Percentiles rank a stretch among this genome's conserved stretches.
These are phyloP conservation scores for Gastrophysa polygoni DNA, from an alignment of 2,888 invertebrate genomes.

Conservation along the genomic window DNA sequence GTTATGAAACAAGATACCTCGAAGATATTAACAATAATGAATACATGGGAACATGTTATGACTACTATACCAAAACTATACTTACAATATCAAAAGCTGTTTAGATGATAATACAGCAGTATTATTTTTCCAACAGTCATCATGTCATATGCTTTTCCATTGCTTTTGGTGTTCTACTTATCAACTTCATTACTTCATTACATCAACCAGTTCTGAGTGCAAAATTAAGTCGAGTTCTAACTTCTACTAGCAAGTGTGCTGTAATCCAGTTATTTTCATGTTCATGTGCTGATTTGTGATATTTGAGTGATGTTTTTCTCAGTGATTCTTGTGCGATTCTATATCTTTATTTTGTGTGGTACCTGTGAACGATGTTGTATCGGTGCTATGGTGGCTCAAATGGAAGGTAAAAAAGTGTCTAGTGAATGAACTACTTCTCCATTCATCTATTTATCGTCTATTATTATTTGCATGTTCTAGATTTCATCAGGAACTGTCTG, in stretches of 20 bases:
- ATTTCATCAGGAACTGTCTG: constrained; percentile 7
- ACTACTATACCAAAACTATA: too few species aligned
- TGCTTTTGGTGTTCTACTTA: neutral
- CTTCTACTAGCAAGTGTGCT: neutral
- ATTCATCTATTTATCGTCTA: neutral
- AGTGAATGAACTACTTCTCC: neutral
- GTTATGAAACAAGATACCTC: too few species aligned
- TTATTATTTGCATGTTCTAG: constrained; percentile 6
- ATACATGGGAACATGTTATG: too few species aligned
- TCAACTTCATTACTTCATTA: too few species aligned
- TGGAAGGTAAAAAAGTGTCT: constrained; percentile 8
- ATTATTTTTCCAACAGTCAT: neutral
- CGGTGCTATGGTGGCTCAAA: neutral
- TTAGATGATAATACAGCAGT: too few species aligned
- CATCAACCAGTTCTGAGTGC: too few species aligned
- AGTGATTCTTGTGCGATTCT: too few species aligned
- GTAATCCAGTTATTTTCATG: neutral
- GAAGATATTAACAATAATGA: too few species aligned
- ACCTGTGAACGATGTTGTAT: neutral
- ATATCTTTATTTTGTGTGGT: neutral
- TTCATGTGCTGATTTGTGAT: neutral
- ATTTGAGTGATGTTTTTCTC: neutral
- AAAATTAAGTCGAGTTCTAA: too few species aligned
- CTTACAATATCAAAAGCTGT: too few species aligned
- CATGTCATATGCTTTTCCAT: neutral